Evolutionary conservation across 2,888 invertebrate genomes (phyloP), one percentile per base, ranked within the genome.

Genomic region (Andrena marginata): DNA sequence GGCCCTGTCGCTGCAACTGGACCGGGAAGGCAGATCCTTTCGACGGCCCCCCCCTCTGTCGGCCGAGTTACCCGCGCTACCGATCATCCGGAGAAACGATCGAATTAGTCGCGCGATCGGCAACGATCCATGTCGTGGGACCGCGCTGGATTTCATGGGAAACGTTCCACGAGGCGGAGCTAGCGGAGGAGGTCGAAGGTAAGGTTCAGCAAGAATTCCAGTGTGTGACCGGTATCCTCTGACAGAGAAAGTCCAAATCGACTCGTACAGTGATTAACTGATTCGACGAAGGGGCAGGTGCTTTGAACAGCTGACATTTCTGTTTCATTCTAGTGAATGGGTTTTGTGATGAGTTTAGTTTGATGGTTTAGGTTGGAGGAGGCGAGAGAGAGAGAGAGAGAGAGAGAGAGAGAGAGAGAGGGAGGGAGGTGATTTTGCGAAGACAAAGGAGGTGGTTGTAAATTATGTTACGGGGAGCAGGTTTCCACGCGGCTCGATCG

Each of bases 171-270:
- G 33, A 35, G 33, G 10, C 33, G 51, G 23, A 33, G 48, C n/a
- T 42, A 16, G 13, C 13, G 33, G 62, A 33, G 23, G 23, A 49
- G 31, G n/a, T 63, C 23, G 51, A 72, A 72, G 72, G 72, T 72
- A 33, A 51, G 42, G 72, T 51, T 10, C 16, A 16, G 42, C 13
- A 23, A n/a, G 16, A 56, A 56, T 23, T 26, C 54, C 35, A 35
- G 8, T 13, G 62, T 13, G 13, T 35, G 23, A 10, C 29, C 48
- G 29, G 48, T 20, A 60, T 60, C 60, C 59, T 42, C 59, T 54
- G 29, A 10, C 26, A 16, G 70, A 48, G 70, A 70, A 70, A 70
- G 70, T 70, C 31, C 26, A 42, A 26, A 42, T 2, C 42, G 42
- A 29, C 42, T 69, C 10, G 56, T 20, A 16, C 7, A 33, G 23